Evolutionary conservation across 1,140 invertebrate genomes (phyloP).

Genomic region (Cyclargus thomasi): DNA sequence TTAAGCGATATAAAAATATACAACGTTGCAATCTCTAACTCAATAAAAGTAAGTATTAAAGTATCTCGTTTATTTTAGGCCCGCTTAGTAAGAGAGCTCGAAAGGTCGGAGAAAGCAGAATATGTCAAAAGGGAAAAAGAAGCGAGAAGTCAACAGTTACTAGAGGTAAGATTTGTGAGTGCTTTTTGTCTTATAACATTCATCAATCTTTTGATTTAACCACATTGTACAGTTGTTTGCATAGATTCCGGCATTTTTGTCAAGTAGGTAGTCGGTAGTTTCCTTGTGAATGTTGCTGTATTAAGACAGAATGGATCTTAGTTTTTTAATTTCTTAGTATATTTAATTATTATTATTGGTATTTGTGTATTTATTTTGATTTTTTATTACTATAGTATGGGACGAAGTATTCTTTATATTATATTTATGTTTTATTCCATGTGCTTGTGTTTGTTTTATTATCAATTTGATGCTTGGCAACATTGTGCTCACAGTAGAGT

Average conservation of each 20-base stretch:
- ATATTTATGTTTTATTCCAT: slow-evolving; percentile 49
- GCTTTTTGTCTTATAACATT: slow-evolving; percentile 29
- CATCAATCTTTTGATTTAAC: neutral
- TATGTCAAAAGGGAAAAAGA: slow-evolving; percentile 77
- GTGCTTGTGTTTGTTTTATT: slow-evolving; percentile 72
- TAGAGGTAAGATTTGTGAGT: slow-evolving; percentile 76
- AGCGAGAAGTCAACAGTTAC: slow-evolving; percentile 78
- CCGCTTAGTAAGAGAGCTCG: slow-evolving; percentile 82
- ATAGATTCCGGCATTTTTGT: neutral
- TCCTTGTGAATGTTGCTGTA: neutral
- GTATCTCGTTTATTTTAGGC: slow-evolving; percentile 52
- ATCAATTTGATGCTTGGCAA: slow-evolving; percentile 75
- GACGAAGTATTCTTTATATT: slow-evolving; percentile 39
- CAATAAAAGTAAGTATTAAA: no score
- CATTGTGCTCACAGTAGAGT: slow-evolving; percentile 66
- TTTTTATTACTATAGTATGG: slow-evolving; percentile 34
- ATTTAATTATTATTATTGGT: slow-evolving; percentile 18
- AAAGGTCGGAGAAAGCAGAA: slow-evolving; percentile 82
- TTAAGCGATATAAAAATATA: no score
- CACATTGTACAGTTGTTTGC: neutral
- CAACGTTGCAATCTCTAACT: no score
- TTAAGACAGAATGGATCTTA: neutral
- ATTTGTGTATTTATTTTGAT: slow-evolving; percentile 24
- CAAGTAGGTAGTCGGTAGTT: neutral
- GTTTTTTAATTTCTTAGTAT: slow-evolving; percentile 9